A percentile compares a stretch with the other conserved stretches of the same genome.
phyloP scores from a whole-genome alignment of 2,113 vertebrate species.

The Silurus asotus region DNA sequence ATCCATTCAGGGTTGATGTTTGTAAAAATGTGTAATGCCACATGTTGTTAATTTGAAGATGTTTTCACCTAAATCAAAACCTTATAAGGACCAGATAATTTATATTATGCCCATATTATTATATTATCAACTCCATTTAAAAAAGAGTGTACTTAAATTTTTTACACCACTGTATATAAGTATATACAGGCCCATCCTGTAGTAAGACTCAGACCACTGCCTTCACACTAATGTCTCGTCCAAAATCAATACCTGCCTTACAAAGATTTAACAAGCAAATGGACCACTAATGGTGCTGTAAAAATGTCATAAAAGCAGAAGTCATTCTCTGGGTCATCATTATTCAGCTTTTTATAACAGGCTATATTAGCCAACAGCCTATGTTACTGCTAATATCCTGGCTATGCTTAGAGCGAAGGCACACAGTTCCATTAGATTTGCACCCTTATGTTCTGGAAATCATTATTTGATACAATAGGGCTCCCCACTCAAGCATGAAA shows the following conservation, averaged over 20 bases:
- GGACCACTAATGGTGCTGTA: slow-evolving; percentile 3
- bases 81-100: no score
- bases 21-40: no score
- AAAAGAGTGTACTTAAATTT: no score
- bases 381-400: neutral
- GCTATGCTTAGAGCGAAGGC: neutral
- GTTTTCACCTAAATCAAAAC: no score
- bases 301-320: neutral
- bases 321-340: neutral
- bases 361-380: neutral
- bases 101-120: no score
- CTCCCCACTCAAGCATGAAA: slow-evolving; percentile 2
- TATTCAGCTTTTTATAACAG: slow-evolving; percentile 10
- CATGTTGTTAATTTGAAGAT: no score
- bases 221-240: slow-evolving; percentile 17
- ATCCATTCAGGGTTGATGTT: no score
- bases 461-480: slow-evolving; percentile 16
- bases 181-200: neutral
- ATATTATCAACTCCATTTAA: no score
- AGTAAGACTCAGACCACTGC: slow-evolving; percentile 35
- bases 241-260: slow-evolving; percentile 9
- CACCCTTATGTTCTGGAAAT: neutral
- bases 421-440: neutral
- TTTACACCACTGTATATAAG: neutral
- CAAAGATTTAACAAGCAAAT: slow-evolving; percentile 16